These are phyloP conservation scores for Brachirus orientalis DNA, from an alignment of 2,113 vertebrate species.

Conservation along the genomic window DNA sequence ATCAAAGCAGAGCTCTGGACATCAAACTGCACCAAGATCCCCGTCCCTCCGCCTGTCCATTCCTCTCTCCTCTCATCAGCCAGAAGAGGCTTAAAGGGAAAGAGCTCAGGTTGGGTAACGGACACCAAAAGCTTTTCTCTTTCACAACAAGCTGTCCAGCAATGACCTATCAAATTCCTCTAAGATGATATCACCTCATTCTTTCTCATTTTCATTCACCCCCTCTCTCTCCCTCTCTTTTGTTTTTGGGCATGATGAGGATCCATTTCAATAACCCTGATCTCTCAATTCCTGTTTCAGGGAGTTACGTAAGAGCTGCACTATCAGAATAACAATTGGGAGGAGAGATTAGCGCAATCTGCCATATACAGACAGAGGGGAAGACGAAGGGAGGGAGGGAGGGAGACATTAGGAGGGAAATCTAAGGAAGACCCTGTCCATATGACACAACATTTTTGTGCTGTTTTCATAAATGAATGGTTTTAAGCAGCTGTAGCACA, in stretches of 20 bases:
- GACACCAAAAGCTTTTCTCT: conserved; percentile 45
- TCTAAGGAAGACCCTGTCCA: conserved; percentile 65
- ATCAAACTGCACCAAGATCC: conserved; percentile 51
- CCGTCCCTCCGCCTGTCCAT: conserved; percentile 43
- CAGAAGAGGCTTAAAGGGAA: conserved; percentile 59
- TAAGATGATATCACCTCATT: conserved; percentile 19
- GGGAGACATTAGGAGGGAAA: conserved; percentile 33
- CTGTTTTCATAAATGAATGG: conserved; percentile 38
- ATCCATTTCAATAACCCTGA: conserved; percentile 68
- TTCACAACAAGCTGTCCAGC: conserved; percentile 37
- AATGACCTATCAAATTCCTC: conserved; percentile 52
- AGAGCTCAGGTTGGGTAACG: conserved; percentile 36
- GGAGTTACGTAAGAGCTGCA: conserved; percentile 72
- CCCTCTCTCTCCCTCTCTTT: conserved; percentile 11
- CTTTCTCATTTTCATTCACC: conserved; percentile 3
- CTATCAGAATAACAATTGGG: conserved; percentile 78
- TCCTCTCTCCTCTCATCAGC: conserved; percentile 48
- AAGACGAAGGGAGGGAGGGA: conserved; percentile 16
- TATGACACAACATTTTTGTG: conserved; percentile 66
- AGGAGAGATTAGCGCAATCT: conserved; percentile 69
- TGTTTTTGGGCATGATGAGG: conserved; percentile 54
- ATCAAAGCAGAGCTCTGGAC: conserved; percentile 53
- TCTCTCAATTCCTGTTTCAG: conserved; percentile 68
- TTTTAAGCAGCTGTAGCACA: conserved; percentile 39
- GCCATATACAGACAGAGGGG: conserved; percentile 51